phyloP scores from a whole-genome alignment of 2,797 vertebrate species.

The Nasua narica region DNA sequence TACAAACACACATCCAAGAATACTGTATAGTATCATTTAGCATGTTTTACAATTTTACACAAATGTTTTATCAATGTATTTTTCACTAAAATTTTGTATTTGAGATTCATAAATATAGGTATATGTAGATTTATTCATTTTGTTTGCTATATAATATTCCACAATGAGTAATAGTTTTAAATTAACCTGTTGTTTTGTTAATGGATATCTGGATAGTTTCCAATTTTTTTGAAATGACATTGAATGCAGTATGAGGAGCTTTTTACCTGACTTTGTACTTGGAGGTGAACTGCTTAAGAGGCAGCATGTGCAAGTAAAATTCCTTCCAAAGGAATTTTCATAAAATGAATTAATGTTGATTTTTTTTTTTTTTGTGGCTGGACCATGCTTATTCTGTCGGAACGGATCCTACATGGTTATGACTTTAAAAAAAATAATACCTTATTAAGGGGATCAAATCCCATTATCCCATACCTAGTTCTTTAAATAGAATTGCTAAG shows the following conservation, averaged over 20 bases:
- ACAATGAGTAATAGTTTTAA: neutral
- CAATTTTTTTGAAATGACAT: neutral
- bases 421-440: neutral
- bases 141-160: neutral
- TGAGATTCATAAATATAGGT: neutral
- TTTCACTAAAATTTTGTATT: neutral
- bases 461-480: neutral
- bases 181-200: neutral
- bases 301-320: neutral
- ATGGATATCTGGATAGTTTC: neutral
- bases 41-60: neutral
- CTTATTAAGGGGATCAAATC: neutral
- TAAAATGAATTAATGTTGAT: neutral
- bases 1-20: neutral
- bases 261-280: neutral
- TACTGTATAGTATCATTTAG: neutral
- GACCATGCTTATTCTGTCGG: neutral
- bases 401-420: neutral
- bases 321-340: neutral
- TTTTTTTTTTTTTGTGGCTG: neutral
- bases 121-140: neutral
- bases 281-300: neutral
- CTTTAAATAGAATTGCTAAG: neutral
- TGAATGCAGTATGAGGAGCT: neutral
- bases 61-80: neutral